These are phyloP conservation scores for Corydoras maculifer DNA, from an alignment of 2,113 vertebrate genomes.

Conservation along the genomic window DNA sequence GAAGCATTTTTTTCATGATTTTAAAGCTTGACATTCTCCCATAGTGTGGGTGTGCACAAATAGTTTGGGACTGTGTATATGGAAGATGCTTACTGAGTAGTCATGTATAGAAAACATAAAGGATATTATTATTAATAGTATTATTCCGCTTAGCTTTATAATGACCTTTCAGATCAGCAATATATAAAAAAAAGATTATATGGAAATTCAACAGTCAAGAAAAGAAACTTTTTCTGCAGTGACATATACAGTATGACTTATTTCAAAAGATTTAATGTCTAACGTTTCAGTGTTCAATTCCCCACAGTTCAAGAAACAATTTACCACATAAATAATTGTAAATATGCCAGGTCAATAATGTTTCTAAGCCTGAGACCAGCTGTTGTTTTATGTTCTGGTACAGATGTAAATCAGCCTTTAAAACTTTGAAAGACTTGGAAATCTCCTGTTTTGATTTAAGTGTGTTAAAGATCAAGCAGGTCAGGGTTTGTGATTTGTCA, in stretches of 20 bases:
- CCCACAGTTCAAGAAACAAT: conserved; percentile 17
- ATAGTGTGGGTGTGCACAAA: background rate
- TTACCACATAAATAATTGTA: conserved; percentile 23
- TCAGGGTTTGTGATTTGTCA: conserved; percentile 22
- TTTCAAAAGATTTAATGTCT: background rate
- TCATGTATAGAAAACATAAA: too few species aligned
- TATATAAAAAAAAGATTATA: background rate
- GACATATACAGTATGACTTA: conserved; percentile 16
- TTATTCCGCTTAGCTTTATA: too few species aligned
- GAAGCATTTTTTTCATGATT: too few species aligned
- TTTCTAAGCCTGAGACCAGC: conserved; percentile 29
- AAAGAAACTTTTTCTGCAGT: background rate
- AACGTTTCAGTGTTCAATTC: conserved; percentile 21
- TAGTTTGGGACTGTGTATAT: too few species aligned
- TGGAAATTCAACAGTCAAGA: background rate
- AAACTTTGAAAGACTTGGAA: conserved; percentile 33
- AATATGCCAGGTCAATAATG: conserved; percentile 17
- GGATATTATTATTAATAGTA: too few species aligned
- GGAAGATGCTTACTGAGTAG: too few species aligned
- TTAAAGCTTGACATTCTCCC: too few species aligned
- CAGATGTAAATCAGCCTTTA: conserved; percentile 30
- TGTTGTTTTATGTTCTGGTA: conserved; percentile 40
- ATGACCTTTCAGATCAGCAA: too few species aligned
- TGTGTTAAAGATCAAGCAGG: conserved; percentile 32
- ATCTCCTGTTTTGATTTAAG: conserved; percentile 40